phyloP scores from a whole-genome alignment of 2,888 invertebrate genomes.

The Anticlea derivata region DNA sequence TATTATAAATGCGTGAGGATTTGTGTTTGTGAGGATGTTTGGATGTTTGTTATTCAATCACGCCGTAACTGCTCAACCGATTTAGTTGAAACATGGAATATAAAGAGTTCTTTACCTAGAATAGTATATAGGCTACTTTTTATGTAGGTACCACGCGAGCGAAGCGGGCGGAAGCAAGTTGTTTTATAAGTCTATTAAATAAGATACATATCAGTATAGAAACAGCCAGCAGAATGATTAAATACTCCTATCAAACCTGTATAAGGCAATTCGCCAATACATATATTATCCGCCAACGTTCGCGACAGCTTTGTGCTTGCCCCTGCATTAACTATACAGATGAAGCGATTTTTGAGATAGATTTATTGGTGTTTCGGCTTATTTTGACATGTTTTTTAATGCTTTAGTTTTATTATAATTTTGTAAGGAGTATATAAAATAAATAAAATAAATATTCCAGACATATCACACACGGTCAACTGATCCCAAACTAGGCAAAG shows the following conservation, averaged over 20 bases:
- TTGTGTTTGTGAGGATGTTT: too few relatives aligned
- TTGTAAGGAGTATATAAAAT: background rate
- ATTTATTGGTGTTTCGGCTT: constrained; percentile 26
- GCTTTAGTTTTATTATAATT: background rate
- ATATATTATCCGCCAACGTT: constrained; percentile 26
- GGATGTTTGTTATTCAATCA: too few relatives aligned
- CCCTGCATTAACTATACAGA: constrained; percentile 3
- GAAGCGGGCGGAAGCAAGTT: too few relatives aligned
- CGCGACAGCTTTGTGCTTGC: constrained; percentile 20
- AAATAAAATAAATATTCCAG: background rate
- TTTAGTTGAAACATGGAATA: too few relatives aligned
- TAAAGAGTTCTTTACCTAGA: too few relatives aligned
- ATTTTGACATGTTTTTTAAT: constrained; percentile 18
- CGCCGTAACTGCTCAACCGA: too few relatives aligned
- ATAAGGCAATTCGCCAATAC: constrained; percentile 18
- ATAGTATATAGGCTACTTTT: too few relatives aligned
- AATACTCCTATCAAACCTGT: constrained; percentile 9
- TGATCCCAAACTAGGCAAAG: too few relatives aligned
- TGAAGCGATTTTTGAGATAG: constrained; percentile 11
- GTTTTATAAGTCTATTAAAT: too few relatives aligned
- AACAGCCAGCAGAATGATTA: constrained; percentile 4
- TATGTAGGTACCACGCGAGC: too few relatives aligned
- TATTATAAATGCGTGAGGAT: too few relatives aligned
- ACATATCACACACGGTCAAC: too few relatives aligned
- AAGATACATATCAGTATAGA: constrained; percentile 1